These are phyloP conservation scores for Protosalanx chinensis DNA, from an alignment of 2,797 vertebrate species.

Conservation along the genomic window DNA sequence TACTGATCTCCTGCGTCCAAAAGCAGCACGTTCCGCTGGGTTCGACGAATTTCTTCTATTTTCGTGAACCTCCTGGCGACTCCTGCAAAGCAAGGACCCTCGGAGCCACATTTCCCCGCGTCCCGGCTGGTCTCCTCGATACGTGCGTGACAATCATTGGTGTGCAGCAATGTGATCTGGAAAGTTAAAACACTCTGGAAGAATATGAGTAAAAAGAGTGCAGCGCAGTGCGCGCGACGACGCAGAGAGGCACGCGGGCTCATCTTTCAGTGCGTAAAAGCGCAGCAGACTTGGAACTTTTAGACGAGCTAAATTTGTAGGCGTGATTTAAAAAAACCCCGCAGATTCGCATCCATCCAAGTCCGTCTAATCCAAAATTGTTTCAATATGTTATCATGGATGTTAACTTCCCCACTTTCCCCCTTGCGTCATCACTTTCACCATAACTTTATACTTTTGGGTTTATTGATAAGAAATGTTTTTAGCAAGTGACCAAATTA, in stretches of 20 bases:
- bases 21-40: conserved; percentile 75
- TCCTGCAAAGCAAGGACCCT: conserved; percentile 75
- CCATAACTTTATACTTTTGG: no score
- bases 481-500: no score
- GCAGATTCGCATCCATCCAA: no score
- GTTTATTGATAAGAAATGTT: no score
- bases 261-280: conserved; percentile 44
- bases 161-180: conserved; percentile 83
- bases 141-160: conserved; percentile 85
- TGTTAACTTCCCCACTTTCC: no score
- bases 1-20: conserved; percentile 90
- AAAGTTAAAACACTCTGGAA: conserved; percentile 33
- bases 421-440: no score
- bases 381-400: no score
- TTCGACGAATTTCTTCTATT: no score
- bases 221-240: neutral
- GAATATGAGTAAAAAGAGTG: conserved; percentile 9
- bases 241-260: neutral
- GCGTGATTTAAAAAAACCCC: no score
- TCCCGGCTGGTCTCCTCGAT: conserved; percentile 79
- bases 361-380: no score
- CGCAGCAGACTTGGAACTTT: neutral
- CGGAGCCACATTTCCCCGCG: conserved; percentile 65
- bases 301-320: neutral
- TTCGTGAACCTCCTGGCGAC: conserved; percentile 74